Evolutionary conservation across 2,797 vertebrate genomes (phyloP), one percentile per base, ranked within the genome.

Genomic region (Danio albolineatus): DNA sequence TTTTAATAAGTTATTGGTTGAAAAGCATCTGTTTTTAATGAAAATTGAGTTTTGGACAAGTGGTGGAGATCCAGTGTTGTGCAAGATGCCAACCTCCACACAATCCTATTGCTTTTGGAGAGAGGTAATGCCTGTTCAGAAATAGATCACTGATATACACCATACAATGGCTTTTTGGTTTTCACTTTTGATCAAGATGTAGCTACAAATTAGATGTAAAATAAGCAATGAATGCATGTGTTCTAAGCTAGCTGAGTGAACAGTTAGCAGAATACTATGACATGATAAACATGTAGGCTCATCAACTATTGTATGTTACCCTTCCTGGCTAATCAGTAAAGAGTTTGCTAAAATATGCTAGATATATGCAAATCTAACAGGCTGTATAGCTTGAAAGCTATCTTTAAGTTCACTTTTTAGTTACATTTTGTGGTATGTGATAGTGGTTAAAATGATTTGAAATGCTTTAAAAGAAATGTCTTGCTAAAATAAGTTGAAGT

Each of bases 1-100:
- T 48, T 39, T 46, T 19, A 59, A 67, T 69, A 69, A 49, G 62
- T 51, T 70, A 49, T 51, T 51, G 65, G 65, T 51, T 60, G 65
- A 78, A 49, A 78, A 78, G 51, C 56, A 61, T 60, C 44, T 78
- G 65, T 19, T 69, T 69, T 21, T 13, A 41, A 69, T 49, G 10
- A 60, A 49, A 39, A 39, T 14, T 12, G 0, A 60, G 56, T 36
- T 78, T 59, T 60, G 70, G 65, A 61, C 44, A 49, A 70, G 62
- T 28, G n/a, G 46, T n/a, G 17, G 54, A n/a, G 36, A 70, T 78
- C 36, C 28, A 39, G n/a, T 57, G 14, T 21, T 4, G 0, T 60
- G 43, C 71, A 60, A 73, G 54, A 60, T n/a, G 41, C 41, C 19
- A 8, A 48, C 43, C 43, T 60, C 14, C 54, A 73, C 71, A 73